Percentiles rank a stretch among this genome's conserved stretches.
Evolutionary conservation across 2,888 invertebrate genomes (phyloP).

Genomic region (Thymelicus lineola): DNA sequence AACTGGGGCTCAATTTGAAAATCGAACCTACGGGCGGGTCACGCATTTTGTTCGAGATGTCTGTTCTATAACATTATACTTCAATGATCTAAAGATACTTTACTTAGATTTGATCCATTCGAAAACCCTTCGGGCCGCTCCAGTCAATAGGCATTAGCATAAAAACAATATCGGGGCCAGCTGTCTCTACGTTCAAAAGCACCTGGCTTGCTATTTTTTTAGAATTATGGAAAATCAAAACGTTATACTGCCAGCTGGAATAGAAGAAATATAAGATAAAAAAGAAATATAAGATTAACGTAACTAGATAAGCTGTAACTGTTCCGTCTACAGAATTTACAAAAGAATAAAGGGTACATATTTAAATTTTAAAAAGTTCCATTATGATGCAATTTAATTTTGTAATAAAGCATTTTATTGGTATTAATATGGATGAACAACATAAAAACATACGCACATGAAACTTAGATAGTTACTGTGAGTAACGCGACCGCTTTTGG

Average conservation of each 20-base stretch:
- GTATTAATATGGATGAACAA: no score
- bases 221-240: conserved; percentile 44
- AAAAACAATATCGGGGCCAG: conserved; percentile 72
- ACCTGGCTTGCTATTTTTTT: conserved; percentile 64
- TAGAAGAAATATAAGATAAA: conserved; percentile 1
- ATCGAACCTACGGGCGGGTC: no score
- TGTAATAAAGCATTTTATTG: no score
- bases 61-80: no score
- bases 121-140: conserved; percentile 33
- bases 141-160: conserved; percentile 76
- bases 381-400: neutral
- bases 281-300: conserved; percentile 15
- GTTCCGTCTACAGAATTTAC: neutral
- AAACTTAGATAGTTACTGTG: no score
- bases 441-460: no score
- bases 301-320: neutral
- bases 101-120: conserved; percentile 12
- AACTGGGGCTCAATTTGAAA: no score
- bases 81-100: conserved; percentile 11
- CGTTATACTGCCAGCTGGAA: conserved; percentile 8
- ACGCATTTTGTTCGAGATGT: no score
- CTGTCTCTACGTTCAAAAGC: conserved; percentile 50
- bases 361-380: neutral
- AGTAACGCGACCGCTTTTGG: no score
- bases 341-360: neutral